Percentiles rank a stretch among this genome's conserved stretches.
Evolutionary conservation across 1,140 invertebrate species (phyloP).

Genomic region (Anoplolepis gracilipes): DNA sequence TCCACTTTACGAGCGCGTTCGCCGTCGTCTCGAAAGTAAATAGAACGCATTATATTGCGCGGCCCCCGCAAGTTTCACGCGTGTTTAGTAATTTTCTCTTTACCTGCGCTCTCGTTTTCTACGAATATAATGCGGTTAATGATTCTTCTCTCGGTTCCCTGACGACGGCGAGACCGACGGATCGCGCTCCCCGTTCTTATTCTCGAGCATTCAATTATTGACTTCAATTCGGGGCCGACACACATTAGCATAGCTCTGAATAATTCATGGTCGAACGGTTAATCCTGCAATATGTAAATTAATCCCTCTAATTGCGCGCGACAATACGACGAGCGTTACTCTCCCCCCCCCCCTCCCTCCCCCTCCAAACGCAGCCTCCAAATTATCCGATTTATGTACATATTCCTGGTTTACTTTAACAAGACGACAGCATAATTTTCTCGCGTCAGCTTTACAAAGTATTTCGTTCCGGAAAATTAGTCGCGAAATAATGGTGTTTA

Average conservation of each 20-base stretch:
- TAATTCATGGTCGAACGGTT: slow-evolving; percentile 81
- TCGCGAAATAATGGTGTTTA: neutral
- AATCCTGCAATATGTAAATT: slow-evolving; percentile 81
- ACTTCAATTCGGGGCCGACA: slow-evolving; percentile 78
- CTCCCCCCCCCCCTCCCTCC: neutral
- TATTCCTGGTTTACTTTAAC: slow-evolving; percentile 68
- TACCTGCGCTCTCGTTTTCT: slow-evolving; percentile 41
- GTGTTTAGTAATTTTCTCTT: slow-evolving; percentile 43
- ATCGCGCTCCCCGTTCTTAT: slow-evolving; percentile 64
- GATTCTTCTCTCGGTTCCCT: slow-evolving; percentile 5
- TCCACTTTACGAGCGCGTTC: neutral
- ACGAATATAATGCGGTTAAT: slow-evolving; percentile 69
- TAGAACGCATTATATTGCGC: slow-evolving; percentile 37
- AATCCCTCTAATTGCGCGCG: slow-evolving; percentile 80
- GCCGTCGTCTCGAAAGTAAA: slow-evolving; percentile 46
- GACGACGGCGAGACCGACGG: no score
- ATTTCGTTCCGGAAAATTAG: slow-evolving; percentile 19
- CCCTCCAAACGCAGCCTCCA: neutral
- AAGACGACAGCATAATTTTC: slow-evolving; percentile 58
- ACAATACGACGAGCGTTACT: slow-evolving; percentile 75
- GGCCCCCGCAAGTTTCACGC: slow-evolving; percentile 15
- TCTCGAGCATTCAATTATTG: slow-evolving; percentile 81
- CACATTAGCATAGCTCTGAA: slow-evolving; percentile 81
- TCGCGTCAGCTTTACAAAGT: slow-evolving; percentile 50
- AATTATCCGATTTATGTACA: slow-evolving; percentile 70